Base-by-base conservation (phyloP, 53 echinoderm and acorn worm genomes). In the Zoroaster sp. region DNA sequence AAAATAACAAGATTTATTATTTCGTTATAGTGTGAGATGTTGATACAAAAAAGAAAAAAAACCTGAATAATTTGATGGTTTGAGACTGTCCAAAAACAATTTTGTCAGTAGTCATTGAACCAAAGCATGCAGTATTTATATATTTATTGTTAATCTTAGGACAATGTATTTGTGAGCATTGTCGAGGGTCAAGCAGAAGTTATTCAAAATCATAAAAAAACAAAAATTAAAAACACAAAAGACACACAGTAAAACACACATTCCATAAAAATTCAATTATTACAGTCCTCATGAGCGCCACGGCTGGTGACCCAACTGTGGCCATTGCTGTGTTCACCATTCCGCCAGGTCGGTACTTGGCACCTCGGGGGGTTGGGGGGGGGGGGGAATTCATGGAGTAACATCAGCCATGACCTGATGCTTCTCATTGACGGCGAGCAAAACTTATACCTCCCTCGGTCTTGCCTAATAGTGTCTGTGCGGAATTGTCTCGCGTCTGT, bases 351-450 rank as follows among this genome's bases (percentile, higher is more conserved):
- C 55, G 20, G 55, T 55, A 55, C 59, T 35, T 31, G 6, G 35
- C 33, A 72, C 72, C 72, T 55, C 4, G 12, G 28, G 63, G 63
- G 28, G 23, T 28, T n/a, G 12, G 28, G 63, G 63, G 28, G 23
- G 8, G n/a, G n/a, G n/a, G n/a, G n/a, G n/a, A n/a, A 11, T 28
- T 8, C 25, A 10, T 21, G 23, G 63, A 83, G 46, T 42, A 83
- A 32, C 67, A 66, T 47, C 83, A 83, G 83, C 44, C 69, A 69
- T 35, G 70, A 83, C 66, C 45, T 68, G 69, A 44, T 33, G 31
- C 43, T 43, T 7, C 78, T 34, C 75, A 25, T 43, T 14, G 28
- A 45, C 25, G 13, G 23, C 10, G 31, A 32, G 66, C 12, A 65
- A 40, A 66, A 80, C 66, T 38, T 80, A 36, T 80, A 25, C 63